Percentiles rank a stretch among this genome's conserved stretches.
phyloP scores from a whole-genome alignment of 2,797 vertebrate species.

The Leptatherina wallacei region DNA sequence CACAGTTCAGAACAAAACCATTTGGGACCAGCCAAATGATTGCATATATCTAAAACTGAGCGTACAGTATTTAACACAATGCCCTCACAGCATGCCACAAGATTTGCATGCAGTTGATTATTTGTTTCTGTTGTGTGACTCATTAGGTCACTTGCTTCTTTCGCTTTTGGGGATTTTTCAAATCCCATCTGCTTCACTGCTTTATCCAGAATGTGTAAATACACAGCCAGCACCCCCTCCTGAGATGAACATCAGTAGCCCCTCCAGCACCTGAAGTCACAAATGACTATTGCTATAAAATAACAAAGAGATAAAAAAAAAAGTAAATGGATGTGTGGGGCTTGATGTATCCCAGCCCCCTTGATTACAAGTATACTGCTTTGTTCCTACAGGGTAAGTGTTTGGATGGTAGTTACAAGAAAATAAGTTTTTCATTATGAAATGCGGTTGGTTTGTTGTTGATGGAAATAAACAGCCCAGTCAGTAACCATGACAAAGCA shows the following conservation, averaged over 20 bases:
- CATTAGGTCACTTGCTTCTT: conserved; percentile 1
- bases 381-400: conserved; percentile 13
- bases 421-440: conserved; percentile 3
- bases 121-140: background rate
- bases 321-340: conserved; percentile 8
- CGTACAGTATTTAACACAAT: background rate
- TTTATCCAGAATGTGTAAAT: conserved; percentile 24
- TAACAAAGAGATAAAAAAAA: conserved; percentile 5
- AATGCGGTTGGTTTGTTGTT: conserved; percentile 32
- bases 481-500: conserved; percentile 59
- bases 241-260: conserved; percentile 11
- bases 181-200: conserved; percentile 26
- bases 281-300: background rate
- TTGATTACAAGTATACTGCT: background rate
- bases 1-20: background rate
- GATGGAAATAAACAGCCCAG: conserved; percentile 53
- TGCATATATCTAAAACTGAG: conserved; percentile 1
- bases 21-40: background rate
- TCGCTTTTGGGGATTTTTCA: conserved; percentile 2
- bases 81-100: background rate
- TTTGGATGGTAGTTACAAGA: conserved; percentile 3
- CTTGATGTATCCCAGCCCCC: background rate
- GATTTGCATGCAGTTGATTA: conserved; percentile 4
- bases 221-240: background rate
- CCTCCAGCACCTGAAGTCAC: conserved; percentile 25